phyloP scores from a whole-genome alignment of 2,113 vertebrate genomes.

The Gasterosteus aculeatus region DNA sequence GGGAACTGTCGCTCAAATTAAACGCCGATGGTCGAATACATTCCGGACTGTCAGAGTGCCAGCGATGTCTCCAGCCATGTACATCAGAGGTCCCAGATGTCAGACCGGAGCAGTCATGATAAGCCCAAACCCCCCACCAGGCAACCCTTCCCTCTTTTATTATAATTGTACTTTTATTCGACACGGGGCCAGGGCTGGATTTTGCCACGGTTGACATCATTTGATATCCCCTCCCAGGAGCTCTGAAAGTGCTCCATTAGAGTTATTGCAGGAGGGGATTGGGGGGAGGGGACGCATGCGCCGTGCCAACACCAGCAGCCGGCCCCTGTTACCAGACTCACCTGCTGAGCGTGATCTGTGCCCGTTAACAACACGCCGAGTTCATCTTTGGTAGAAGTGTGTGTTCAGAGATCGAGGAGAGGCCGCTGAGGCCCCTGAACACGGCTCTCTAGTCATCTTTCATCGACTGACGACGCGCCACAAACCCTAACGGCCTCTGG shows the following conservation, averaged over 20 bases:
- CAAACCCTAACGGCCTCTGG: slow-evolving; percentile 41
- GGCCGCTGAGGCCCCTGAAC: slow-evolving; percentile 39
- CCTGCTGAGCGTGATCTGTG: slow-evolving; percentile 72
- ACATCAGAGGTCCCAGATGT: slow-evolving; percentile 48
- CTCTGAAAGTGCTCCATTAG: slow-evolving; percentile 76
- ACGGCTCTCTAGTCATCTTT: slow-evolving; percentile 46
- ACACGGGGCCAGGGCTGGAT: slow-evolving; percentile 55
- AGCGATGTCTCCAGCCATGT: slow-evolving; percentile 32
- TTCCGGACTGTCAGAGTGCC: slow-evolving; percentile 24
- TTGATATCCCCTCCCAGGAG: slow-evolving; percentile 74
- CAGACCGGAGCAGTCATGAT: slow-evolving; percentile 42
- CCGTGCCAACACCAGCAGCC: slow-evolving; percentile 63
- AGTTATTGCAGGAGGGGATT: slow-evolving; percentile 61
- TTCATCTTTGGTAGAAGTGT: slow-evolving; percentile 19
- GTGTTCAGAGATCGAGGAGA: slow-evolving; percentile 15
- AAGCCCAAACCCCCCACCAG: not conserved
- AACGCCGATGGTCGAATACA: slow-evolving; percentile 15
- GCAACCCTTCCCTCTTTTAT: slow-evolving; percentile 1
- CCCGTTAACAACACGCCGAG: slow-evolving; percentile 56
- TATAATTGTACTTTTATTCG: slow-evolving; percentile 16
- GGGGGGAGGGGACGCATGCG: not conserved
- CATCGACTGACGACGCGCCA: slow-evolving; percentile 43
- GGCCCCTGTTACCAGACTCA: slow-evolving; percentile 65
- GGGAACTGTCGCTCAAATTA: not conserved
- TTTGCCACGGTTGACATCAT: slow-evolving; percentile 69